These are phyloP conservation scores for Blastomussa wellsi DNA, from an alignment of 92 coral and sea anemone genomes.

Conservation along the genomic window DNA sequence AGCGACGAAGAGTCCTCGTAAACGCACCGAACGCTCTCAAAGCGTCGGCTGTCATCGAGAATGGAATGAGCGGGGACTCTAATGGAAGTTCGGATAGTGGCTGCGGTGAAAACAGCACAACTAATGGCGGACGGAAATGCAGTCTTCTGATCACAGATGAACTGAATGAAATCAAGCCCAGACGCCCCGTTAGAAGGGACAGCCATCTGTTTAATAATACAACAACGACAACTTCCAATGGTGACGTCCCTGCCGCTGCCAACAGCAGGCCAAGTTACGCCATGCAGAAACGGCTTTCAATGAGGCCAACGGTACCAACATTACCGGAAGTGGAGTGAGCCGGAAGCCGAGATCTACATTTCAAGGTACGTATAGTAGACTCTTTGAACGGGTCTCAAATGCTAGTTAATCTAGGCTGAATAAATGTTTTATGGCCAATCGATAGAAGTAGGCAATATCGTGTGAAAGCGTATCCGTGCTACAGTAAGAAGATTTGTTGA, in stretches of 20 bases:
- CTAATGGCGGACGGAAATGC: conserved; percentile 68
- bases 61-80: conserved; percentile 87
- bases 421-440: no score
- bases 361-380: background rate
- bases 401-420: background rate
- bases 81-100: conserved; percentile 79
- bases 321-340: conserved; percentile 88
- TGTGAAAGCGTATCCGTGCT: no score
- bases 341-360: background rate
- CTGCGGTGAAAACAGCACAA: conserved; percentile 59
- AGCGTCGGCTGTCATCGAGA: conserved; percentile 76
- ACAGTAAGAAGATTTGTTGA: no score
- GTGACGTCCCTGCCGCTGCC: conserved; percentile 38
- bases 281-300: conserved; percentile 85
- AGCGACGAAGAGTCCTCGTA: conserved; percentile 85
- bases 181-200: conserved; percentile 86
- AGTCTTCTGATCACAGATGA: conserved; percentile 89
- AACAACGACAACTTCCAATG: conserved; percentile 60
- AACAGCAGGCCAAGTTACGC: conserved; percentile 64
- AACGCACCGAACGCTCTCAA: conserved; percentile 87
- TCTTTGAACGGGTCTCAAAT: background rate
- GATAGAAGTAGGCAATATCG: no score
- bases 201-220: conserved; percentile 84
- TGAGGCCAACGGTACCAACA: conserved; percentile 95
- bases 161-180: conserved; percentile 68